Evolutionary conservation across 1,140 invertebrate genomes (phyloP).

Genomic region (Aleiodes sp.): DNA sequence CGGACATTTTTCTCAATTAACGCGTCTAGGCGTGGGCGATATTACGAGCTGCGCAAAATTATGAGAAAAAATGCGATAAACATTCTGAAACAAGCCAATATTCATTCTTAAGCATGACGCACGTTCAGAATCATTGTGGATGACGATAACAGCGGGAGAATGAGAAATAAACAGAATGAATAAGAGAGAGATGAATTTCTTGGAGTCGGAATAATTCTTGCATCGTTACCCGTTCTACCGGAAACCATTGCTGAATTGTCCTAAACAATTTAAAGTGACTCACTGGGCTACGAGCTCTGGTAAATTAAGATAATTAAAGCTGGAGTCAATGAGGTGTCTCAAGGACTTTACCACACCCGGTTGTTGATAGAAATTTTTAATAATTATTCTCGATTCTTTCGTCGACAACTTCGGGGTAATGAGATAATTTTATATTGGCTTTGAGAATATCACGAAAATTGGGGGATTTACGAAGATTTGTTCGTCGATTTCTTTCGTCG

Average conservation of each 20-base stretch:
- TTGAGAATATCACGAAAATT: too few relatives aligned
- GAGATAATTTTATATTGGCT: too few relatives aligned
- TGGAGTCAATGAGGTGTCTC: not conserved
- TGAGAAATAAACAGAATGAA: not conserved
- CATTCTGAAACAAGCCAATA: slow-evolving; percentile 9
- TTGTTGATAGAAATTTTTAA: not conserved
- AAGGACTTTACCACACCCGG: slow-evolving; percentile 14
- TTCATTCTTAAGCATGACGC: slow-evolving; percentile 28
- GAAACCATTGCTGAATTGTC: not conserved
- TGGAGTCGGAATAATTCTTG: not conserved
- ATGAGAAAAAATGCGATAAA: not conserved
- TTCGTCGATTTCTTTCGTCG: too few relatives aligned
- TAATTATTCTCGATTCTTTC: not conserved
- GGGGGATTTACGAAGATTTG: too few relatives aligned
- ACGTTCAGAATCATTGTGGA: not conserved
- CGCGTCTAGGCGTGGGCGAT: not conserved
- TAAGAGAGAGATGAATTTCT: not conserved
- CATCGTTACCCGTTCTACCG: not conserved
- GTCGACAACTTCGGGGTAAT: too few relatives aligned
- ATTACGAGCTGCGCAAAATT: not conserved
- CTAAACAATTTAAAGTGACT: not conserved
- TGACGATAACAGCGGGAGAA: not conserved
- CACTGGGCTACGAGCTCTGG: not conserved
- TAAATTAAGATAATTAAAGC: slow-evolving; percentile 16
- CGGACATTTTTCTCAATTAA: slow-evolving; percentile 2